These are phyloP conservation scores for Argynnis bischoffii DNA, from an alignment of 2,888 invertebrate species.

Conservation along the genomic window DNA sequence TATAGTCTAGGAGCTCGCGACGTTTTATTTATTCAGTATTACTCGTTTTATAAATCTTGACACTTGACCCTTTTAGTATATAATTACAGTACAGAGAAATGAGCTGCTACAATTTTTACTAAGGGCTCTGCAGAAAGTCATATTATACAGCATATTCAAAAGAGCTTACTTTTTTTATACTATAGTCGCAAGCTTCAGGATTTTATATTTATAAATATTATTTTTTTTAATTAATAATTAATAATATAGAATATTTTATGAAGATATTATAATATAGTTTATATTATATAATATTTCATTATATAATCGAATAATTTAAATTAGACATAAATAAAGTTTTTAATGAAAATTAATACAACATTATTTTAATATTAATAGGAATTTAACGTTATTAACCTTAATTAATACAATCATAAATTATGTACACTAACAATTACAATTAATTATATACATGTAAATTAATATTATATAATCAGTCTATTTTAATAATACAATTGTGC, in stretches of 20 bases:
- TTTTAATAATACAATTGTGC: slow-evolving; percentile 53
- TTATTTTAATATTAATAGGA: slow-evolving; percentile 33
- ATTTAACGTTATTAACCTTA: slow-evolving; percentile 28
- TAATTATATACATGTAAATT: slow-evolving; percentile 55
- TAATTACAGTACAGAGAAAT: slow-evolving; percentile 10
- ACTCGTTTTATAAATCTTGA: not conserved
- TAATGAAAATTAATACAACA: no score
- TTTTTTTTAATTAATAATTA: no score
- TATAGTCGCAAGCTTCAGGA: no score
- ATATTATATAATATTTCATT: no score
- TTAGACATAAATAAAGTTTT: no score
- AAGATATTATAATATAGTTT: no score
- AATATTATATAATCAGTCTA: slow-evolving; percentile 73
- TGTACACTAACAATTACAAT: slow-evolving; percentile 33
- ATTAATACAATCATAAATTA: slow-evolving; percentile 24
- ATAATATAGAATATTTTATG: no score
- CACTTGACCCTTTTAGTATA: slow-evolving; percentile 4
- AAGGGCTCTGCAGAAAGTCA: not conserved
- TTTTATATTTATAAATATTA: no score
- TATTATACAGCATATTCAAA: not conserved
- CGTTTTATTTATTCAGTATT: slow-evolving; percentile 6
- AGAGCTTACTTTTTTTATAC: not conserved
- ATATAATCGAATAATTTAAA: no score
- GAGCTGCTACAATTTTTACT: not conserved
- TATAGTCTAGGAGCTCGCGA: slow-evolving; percentile 14